Conservation (phyloP, 2,888 invertebrate genomes). For the Lithophane semibrunnea region DNA sequence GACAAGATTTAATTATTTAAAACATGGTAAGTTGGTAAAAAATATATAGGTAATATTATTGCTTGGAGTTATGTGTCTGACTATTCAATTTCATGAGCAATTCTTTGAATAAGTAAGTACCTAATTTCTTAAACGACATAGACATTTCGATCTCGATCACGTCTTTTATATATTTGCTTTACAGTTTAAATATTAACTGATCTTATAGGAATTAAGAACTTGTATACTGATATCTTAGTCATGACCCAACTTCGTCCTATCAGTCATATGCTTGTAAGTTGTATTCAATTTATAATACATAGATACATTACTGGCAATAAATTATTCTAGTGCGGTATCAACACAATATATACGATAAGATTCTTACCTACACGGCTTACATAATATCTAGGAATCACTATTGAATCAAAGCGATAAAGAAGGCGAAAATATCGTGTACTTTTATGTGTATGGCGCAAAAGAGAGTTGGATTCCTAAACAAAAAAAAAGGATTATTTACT, state of each 20-base stretch:
- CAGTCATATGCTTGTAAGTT: slow-evolving; percentile 1
- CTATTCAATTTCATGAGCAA: background rate
- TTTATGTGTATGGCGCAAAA: background rate
- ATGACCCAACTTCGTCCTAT: slow-evolving; percentile 7
- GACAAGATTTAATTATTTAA: background rate
- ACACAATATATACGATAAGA: slow-evolving; percentile 30
- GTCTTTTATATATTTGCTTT: too few species aligned
- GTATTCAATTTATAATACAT: slow-evolving; percentile 13
- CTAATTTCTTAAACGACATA: background rate
- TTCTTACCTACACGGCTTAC: slow-evolving; percentile 14
- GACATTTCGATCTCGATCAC: too few species aligned
- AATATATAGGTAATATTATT: background rate
- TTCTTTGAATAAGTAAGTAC: background rate
- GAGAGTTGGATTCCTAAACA: slow-evolving; percentile 2
- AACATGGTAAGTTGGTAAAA: background rate
- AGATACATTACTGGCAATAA: slow-evolving; percentile 5
- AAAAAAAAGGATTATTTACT: background rate
- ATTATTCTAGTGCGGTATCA: slow-evolving; percentile 11
- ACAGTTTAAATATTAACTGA: slow-evolving; percentile 7
- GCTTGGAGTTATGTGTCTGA: too few species aligned
- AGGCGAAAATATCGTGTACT: slow-evolving; percentile 4
- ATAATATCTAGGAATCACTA: slow-evolving; percentile 7
- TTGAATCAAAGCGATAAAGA: slow-evolving; percentile 23
- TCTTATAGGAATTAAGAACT: background rate
- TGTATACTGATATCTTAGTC: background rate